Evolutionary conservation across 2,888 invertebrate species (phyloP).

Genomic region (Tiphia femorata): DNA sequence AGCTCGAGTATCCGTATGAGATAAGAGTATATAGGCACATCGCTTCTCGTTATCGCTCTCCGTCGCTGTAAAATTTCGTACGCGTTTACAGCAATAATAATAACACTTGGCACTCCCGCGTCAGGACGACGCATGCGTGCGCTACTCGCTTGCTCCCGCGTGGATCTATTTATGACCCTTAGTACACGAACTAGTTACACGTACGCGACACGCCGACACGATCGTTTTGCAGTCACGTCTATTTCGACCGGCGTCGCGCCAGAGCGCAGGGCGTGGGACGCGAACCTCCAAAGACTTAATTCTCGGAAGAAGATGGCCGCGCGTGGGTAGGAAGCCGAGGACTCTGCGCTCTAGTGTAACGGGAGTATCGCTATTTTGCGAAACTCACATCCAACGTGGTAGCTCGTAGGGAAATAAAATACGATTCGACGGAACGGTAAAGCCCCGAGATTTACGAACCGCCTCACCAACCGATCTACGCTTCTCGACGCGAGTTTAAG

Average conservation of each 20-base stretch:
- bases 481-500: no score
- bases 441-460: no score
- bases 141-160: slow-evolving; percentile 7
- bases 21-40: neutral
- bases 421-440: no score
- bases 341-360: no score
- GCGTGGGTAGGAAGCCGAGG: slow-evolving; percentile 27
- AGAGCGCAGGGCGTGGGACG: slow-evolving; percentile 26
- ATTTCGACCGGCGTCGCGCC: slow-evolving; percentile 30
- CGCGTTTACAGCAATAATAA: neutral
- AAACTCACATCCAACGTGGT: no score
- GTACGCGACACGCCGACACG: slow-evolving; percentile 10
- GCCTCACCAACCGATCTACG: no score
- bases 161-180: slow-evolving; percentile 26
- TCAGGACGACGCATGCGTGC: no score
- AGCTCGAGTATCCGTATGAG: no score
- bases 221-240: slow-evolving; percentile 30
- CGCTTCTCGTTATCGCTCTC: neutral
- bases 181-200: slow-evolving; percentile 12
- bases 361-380: no score
- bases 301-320: slow-evolving; percentile 8
- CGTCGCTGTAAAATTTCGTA: neutral
- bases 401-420: no score
- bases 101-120: neutral
- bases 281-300: slow-evolving; percentile 25